Evolutionary conservation across 1,140 invertebrate species (phyloP), one percentile per base, ranked within the genome.

Genomic region (Oryzaephilus surinamensis): DNA sequence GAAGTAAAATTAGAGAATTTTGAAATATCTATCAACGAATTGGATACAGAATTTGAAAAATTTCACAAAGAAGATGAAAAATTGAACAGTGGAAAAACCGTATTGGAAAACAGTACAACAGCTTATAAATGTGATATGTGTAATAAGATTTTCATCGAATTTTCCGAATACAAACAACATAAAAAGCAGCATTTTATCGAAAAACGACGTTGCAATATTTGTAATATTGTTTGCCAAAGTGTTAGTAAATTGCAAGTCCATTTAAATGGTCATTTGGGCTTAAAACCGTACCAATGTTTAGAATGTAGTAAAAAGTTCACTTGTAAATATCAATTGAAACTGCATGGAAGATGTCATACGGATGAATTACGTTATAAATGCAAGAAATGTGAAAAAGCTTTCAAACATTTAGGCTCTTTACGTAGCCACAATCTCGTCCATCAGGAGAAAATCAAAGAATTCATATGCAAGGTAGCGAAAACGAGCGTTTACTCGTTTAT

Each of bases 241-340:
- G 55, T 57, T 0, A 56, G 63, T 1, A 60, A 65, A 60, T 63
- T 84, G 6, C 73, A 79, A 40, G 72, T 74, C 31, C 77, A 80
- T 54, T 71, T 73, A 58, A 60, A 72, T 7, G 70, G 73, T 3
- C 77, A 81, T 52, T 69, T 73, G 0, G 74, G 79, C 1, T 76
- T 82, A 40, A 79, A 81, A 40, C 78, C 77, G 1, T 82, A 73
- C 54, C 62, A 67, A 15, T 85, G 81, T 56, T 60, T 61, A 28
- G 53, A 64, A 2, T 71, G 70, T 41, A 61, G 61, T 19, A 81
- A 84, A 54, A 67, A 71, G 18, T 79, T 84, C 56, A 65, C 65
- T 6, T 63, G 62, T 1, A 68, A 65, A 29, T 63, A 68, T 19
- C 68, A 66, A 34, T 53, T 76, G 17, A 67, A 65, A 24, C 52